Percentiles rank a stretch among this genome's conserved stretches.
Conservation (phyloP, 2,797 vertebrate species). For the Nannoperca australis region DNA sequence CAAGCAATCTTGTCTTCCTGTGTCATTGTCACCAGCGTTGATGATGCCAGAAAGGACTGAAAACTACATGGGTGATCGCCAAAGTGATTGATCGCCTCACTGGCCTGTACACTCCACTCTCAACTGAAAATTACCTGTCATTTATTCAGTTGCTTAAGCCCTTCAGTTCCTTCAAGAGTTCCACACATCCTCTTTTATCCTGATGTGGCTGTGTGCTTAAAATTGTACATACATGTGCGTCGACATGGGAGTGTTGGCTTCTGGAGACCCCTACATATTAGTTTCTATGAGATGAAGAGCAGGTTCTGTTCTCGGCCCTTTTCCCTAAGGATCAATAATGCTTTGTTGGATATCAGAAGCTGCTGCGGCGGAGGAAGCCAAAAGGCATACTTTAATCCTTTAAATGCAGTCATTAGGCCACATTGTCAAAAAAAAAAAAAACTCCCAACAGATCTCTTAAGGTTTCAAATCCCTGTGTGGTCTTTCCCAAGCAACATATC, state of each 20-base stretch:
- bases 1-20: slow-evolving; percentile 68
- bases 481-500: slow-evolving; percentile 55
- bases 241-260: slow-evolving; percentile 34
- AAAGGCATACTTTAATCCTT: slow-evolving; percentile 62
- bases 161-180: slow-evolving; percentile 63
- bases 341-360: slow-evolving; percentile 83
- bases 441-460: slow-evolving; percentile 37
- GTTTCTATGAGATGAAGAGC: slow-evolving; percentile 50
- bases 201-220: slow-evolving; percentile 28
- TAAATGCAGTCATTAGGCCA: slow-evolving; percentile 74
- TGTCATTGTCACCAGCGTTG: slow-evolving; percentile 81
- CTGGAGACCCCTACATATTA: slow-evolving; percentile 38
- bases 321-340: slow-evolving; percentile 87
- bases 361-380: slow-evolving; percentile 66
- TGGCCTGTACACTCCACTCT: slow-evolving; percentile 74
- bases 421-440: slow-evolving; percentile 64
- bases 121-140: slow-evolving; percentile 88
- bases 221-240: slow-evolving; percentile 40
- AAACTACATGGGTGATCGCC: slow-evolving; percentile 85
- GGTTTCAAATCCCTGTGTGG: slow-evolving; percentile 47
- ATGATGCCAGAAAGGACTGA: slow-evolving; percentile 74
- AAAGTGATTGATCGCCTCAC: slow-evolving; percentile 86
- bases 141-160: slow-evolving; percentile 84
- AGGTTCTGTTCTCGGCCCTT: slow-evolving; percentile 59
- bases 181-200: slow-evolving; percentile 59